Base-by-base conservation (phyloP, 2,113 vertebrate species). In the Cinclus mexicanus region DNA sequence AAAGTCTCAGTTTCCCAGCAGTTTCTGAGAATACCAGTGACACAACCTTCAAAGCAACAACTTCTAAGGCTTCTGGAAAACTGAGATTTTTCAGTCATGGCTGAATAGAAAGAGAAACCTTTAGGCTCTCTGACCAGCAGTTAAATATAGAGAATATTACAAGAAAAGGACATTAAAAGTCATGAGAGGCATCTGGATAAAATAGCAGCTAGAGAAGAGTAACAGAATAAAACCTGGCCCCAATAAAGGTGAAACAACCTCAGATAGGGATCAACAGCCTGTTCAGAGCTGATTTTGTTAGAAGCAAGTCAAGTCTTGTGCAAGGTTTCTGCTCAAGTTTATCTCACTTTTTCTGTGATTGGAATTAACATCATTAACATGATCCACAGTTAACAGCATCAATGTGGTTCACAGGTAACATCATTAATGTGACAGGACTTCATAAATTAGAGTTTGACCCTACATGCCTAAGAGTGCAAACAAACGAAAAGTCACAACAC, bases 211-310 rank as follows among this genome's bases (percentile, higher is more conserved):
- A 44, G 60, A 56, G 39, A 63, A 63, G 14, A 55, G 33, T 31
- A 83, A 47, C 6, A 55, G 59, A 53, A 69, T 26, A 81, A 90
- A 86, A 77, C 39, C 42, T 80, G 33, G 22, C 46, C 39, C 24
- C 2, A 57, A 0, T 50, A 44, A 67, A 70, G 21, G 14, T 59
- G 64, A 87, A 63, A 50, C 3, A 49, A 18, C 25, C 53, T 91
- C 25, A 57, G 9, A 6, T 2, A 67, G 53, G 15, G 2, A 1
- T 18, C 11, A 60, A 31, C 0, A 0, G 21, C 1, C 1, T 10
- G 12, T 57, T 85, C 65, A 63, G 24, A 69, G 41, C 28, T 85
- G 28, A 3, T 18, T 15, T 31, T 8, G 3, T 63, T 41, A 64
- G 26, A 69, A 6, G 13, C 21, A 37, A 10, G 14, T 33, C 57